phyloP scores from a whole-genome alignment of 2,888 invertebrate genomes.

The Autographa pulchrina region DNA sequence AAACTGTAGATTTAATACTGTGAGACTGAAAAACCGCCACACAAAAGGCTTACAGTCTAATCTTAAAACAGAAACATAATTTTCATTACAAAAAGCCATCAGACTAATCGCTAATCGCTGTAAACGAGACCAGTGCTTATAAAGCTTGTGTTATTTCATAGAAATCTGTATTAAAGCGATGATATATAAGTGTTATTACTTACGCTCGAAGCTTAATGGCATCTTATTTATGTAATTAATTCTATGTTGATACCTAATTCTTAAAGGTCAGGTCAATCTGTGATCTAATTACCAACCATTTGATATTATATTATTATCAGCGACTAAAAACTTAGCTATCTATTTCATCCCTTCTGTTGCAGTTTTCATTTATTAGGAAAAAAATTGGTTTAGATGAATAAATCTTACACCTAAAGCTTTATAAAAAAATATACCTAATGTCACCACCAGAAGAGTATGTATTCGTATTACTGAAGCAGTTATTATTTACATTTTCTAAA shows the following conservation, averaged over 20 bases:
- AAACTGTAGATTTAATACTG: too few species aligned
- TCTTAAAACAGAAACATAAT: not conserved
- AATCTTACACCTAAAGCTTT: too few species aligned
- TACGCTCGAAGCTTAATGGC: slow-evolving; percentile 17
- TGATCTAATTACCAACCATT: slow-evolving; percentile 22
- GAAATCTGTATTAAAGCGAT: slow-evolving; percentile 29
- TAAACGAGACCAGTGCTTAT: slow-evolving; percentile 23
- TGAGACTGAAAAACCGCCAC: not conserved
- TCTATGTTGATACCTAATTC: slow-evolving; percentile 13
- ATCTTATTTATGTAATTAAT: slow-evolving; percentile 18
- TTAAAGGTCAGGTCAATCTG: slow-evolving; percentile 15
- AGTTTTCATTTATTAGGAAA: too few species aligned
- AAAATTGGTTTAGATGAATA: too few species aligned
- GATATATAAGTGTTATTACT: slow-evolving; percentile 35
- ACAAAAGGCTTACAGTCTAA: too few species aligned
- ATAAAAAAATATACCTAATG: too few species aligned
- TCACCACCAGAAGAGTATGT: too few species aligned
- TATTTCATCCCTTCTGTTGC: not conserved
- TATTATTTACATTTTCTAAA: too few species aligned
- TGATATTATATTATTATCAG: not conserved
- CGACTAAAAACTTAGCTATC: not conserved
- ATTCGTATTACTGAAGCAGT: too few species aligned
- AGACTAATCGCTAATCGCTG: slow-evolving; percentile 18
- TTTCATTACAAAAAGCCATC: not conserved
- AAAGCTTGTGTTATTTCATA: slow-evolving; percentile 34